Evolutionary conservation across 2,797 vertebrate genomes (phyloP).

Genomic region (Lepus townsendii): DNA sequence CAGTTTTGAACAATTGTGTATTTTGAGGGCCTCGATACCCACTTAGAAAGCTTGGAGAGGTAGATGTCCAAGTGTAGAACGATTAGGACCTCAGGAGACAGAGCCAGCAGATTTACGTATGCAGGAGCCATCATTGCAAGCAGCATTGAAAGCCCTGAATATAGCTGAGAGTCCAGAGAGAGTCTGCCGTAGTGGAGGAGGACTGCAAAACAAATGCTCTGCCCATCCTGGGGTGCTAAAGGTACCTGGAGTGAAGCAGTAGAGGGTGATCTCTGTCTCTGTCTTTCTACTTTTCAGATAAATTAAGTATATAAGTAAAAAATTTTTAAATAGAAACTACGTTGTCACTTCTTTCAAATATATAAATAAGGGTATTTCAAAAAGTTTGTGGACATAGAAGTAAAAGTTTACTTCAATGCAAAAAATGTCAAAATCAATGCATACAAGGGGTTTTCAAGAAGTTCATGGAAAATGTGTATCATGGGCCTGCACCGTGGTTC

Average conservation of each 20-base stretch:
- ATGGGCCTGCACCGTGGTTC: no score
- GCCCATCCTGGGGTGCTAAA: no score
- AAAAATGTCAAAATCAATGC: no score
- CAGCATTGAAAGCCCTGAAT: not conserved
- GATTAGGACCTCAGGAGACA: not conserved
- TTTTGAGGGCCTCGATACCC: not conserved
- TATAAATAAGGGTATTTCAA: not conserved
- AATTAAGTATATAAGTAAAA: not conserved
- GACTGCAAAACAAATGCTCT: not conserved
- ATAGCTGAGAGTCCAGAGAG: not conserved
- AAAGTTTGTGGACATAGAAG: no score
- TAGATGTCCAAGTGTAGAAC: not conserved
- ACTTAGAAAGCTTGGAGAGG: not conserved
- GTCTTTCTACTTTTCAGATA: no score
- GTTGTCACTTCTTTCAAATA: slow-evolving; percentile 61
- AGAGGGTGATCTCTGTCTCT: no score
- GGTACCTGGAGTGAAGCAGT: no score
- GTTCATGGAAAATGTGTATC: no score
- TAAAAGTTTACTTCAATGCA: no score
- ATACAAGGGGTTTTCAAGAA: no score
- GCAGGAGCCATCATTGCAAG: not conserved
- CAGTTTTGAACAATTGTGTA: not conserved
- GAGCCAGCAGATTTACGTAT: not conserved
- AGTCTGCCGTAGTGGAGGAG: not conserved
- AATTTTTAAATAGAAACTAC: slow-evolving; percentile 42